Evolutionary conservation across 2,888 invertebrate genomes (phyloP), one percentile per base, ranked within the genome.

Genomic region (Phalera bucephala): DNA sequence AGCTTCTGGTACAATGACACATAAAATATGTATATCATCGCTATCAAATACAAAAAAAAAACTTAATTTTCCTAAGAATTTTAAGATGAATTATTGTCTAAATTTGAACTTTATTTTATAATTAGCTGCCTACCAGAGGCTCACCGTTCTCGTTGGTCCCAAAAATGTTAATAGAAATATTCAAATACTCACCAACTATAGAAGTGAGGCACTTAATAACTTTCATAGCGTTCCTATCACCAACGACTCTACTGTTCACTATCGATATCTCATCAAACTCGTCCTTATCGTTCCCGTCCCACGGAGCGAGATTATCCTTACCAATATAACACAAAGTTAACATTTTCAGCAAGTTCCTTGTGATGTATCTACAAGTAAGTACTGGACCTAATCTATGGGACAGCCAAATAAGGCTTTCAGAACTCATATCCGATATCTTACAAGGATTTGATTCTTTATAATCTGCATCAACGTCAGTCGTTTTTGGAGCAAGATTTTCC

Each of bases 351-450:
- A 99, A 90, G 88, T 98, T 98, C 41, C 96, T 92, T 0, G 98
- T 96, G 15, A 99, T 91, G 84, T 96, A 95, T 54, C 96, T 93
- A 23, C 98, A 97, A 0, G 97, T 97, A 13, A 99, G 90, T 29
- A 99, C 96, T 0, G 99, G 99, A 0, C 99, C 99, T 10, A 99
- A 85, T 46, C 98, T 93, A 82, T 98, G 96, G 0, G 97, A 94
- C 40, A 99, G 72, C 98, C 99, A 99, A 43, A 97, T 93, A 0
- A 97, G 84, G 64, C 96, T 96, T 65, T 96, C 97, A 0, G 94
- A 93, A 65, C 96, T 95, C 93, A 96, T 95, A 69, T 96, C 96
- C 0, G 96, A 95, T 47, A 95, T 94, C 69, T 94, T 94, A 56
- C 89, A 80, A 9, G 58, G 50, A 36, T 47, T 62, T 0, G 63